phyloP scores from a whole-genome alignment of 2,797 vertebrate genomes.

The Protonibea diacanthus region DNA sequence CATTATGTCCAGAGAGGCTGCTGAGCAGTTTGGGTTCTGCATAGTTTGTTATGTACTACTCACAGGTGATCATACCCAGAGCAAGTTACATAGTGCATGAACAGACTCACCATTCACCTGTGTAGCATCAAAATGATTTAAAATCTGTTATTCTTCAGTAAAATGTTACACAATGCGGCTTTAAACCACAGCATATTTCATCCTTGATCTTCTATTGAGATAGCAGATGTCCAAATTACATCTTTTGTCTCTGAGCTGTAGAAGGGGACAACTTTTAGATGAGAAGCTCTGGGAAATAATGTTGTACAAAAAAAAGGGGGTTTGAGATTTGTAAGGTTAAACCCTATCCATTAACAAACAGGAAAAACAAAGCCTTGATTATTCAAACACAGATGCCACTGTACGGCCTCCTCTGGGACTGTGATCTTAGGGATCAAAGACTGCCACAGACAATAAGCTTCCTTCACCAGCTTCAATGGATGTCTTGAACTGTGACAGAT shows the following conservation, averaged over 20 bases:
- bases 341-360: conserved; percentile 75
- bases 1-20: too few species aligned
- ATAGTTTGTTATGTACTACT: too few species aligned
- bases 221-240: background rate
- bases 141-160: too few species aligned
- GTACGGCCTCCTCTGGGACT: conserved; percentile 45
- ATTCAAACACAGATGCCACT: conserved; percentile 50
- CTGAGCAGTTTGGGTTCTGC: too few species aligned
- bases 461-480: background rate
- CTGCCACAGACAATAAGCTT: conserved; percentile 24
- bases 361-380: conserved; percentile 74
- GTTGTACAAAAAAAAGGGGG: conserved; percentile 9
- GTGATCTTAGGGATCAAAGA: conserved; percentile 46
- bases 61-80: too few species aligned
- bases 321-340: conserved; percentile 79
- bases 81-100: too few species aligned
- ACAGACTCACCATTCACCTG: too few species aligned
- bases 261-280: background rate
- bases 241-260: background rate
- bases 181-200: background rate
- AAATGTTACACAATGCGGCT: too few species aligned
- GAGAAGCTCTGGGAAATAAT: conserved; percentile 20
- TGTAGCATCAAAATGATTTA: too few species aligned
- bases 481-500: conserved; percentile 10
- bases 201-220: too few species aligned